Base-by-base conservation (phyloP, 2,888 invertebrate species). In the Endomychus coccineus region DNA sequence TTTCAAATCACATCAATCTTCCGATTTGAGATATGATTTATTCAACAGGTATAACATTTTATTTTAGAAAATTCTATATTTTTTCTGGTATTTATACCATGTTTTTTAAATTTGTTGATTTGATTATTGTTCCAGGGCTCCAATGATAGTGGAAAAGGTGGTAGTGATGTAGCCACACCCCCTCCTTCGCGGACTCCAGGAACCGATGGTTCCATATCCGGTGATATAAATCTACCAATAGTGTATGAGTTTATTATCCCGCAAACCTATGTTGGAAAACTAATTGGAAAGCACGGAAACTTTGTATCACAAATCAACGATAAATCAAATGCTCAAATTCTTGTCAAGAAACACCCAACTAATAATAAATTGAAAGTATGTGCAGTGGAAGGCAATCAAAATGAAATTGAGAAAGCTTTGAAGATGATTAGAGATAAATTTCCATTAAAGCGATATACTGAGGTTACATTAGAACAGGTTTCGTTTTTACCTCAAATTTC, bases 391-490 rank as follows among this genome's bases (percentile, higher is more conserved):
- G 59, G 57, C 51, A 75, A 79, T 28, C 78, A 82, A 51, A 71
- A 68, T 49, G 84, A 86, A 60, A 85, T 95, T 48, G 81, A 83
- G 50, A 74, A 77, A 46, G 92, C 94, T 19, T 68, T 94, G 63
- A 77, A 77, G 51, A 75, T 90, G 71, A 88, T 96, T 49, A 77
- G 87, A 52, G 78, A 83, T 48, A 83, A 83, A 63, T 87, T 95
- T 61, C 92, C 94, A 4, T 67, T 75, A 49, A 81, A 83, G 54
- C 76, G 78, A 50, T 90, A 81, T 67, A 85, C 90, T 0, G 76
- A 80, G 47, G 72, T 95, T 41, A 83, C 86, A 33, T 72, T 91
- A 48, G 74, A 75, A 38, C 73, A 73, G 42, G 67, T 78, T 3
- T 63, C 68, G 14, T 59, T 67, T 34, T 58, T 68, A 22, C 54